These are phyloP conservation scores for Mystacornis crossleyi DNA, from an alignment of 2,113 vertebrate species.

Conservation along the genomic window DNA sequence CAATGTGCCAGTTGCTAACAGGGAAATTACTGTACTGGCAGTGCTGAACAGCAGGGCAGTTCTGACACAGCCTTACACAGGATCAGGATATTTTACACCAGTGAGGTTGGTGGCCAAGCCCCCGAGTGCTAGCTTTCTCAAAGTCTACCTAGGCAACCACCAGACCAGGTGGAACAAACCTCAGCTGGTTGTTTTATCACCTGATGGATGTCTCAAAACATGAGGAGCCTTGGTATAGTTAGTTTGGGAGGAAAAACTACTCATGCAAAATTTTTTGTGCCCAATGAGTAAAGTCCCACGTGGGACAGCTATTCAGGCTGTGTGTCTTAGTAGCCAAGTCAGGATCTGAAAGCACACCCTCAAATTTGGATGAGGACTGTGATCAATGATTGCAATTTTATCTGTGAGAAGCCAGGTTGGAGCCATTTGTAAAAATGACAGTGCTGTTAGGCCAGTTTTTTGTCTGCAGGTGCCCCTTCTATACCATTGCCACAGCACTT, in stretches of 20 bases:
- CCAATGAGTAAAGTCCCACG: not conserved
- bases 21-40: not conserved
- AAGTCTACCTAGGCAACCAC: not conserved
- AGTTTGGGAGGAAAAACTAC: not conserved
- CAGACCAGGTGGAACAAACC: not conserved
- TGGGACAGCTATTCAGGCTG: not conserved
- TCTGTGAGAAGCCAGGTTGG: not conserved
- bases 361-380: not conserved
- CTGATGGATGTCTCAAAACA: not conserved
- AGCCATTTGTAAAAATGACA: conserved; percentile 47
- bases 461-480: not conserved
- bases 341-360: not conserved
- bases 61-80: not conserved
- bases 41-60: not conserved
- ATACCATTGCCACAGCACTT: not conserved
- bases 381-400: conserved; percentile 41
- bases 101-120: not conserved
- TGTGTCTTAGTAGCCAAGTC: not conserved
- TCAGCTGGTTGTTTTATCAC: not conserved
- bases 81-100: not conserved
- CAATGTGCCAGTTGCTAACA: not conserved
- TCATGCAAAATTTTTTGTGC: not conserved
- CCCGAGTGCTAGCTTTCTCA: not conserved
- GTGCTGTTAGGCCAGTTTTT: not conserved
- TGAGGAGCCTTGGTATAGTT: not conserved